A percentile compares a stretch with the other conserved stretches of the same genome.
Conservation (phyloP, 2,797 vertebrate species). For the Pipistrellus nathusii region DNA sequence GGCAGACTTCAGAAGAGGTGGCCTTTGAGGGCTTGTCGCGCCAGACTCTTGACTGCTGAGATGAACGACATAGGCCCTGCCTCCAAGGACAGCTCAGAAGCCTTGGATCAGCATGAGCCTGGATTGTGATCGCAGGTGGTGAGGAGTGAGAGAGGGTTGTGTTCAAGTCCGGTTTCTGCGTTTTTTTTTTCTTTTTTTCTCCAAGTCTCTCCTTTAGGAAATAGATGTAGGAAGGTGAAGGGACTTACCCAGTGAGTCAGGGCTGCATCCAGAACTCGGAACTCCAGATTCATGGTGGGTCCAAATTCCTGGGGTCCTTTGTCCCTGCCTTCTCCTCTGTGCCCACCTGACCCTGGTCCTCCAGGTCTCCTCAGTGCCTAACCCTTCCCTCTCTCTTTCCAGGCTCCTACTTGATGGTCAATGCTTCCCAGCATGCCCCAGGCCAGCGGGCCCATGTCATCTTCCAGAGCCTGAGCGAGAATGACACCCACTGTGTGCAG, state of each 20-base stretch:
- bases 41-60: neutral
- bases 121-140: neutral
- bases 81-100: neutral
- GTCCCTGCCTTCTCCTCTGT: neutral
- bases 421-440: conserved; percentile 93
- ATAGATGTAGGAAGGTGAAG: neutral
- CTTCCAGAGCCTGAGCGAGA: conserved; percentile 95
- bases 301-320: neutral
- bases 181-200: neutral
- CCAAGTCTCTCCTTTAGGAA: conserved; percentile 32
- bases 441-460: conserved; percentile 94
- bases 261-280: conserved; percentile 12
- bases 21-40: neutral
- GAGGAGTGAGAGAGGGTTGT: neutral
- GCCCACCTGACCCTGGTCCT: neutral
- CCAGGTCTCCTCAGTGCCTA: neutral
- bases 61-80: neutral
- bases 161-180: neutral
- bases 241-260: neutral
- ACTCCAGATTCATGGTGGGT: neutral
- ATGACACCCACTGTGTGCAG: conserved; percentile 98
- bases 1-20: conserved; percentile 15
- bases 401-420: conserved; percentile 98
- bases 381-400: conserved; percentile 49
- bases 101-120: neutral